Percentiles rank a stretch among this genome's conserved stretches.
These are phyloP conservation scores for Schmidtea mediterranea DNA, from an alignment of 1,140 invertebrate genomes.

Conservation along the genomic window DNA sequence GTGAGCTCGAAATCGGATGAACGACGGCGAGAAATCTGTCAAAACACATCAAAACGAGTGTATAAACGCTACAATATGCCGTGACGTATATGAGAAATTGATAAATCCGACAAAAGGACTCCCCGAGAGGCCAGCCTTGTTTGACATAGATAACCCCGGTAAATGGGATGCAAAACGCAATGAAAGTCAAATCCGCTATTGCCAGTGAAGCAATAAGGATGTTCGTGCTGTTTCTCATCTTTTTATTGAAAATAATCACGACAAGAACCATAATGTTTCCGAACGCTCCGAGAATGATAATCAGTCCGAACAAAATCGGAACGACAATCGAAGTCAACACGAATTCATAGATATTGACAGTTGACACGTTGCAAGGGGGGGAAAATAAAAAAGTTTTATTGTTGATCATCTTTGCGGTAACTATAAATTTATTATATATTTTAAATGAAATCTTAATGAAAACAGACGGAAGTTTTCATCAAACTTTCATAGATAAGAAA, in stretches of 20 bases:
- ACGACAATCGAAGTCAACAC: slow-evolving; percentile 40
- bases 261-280: slow-evolving; percentile 59
- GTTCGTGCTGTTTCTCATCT: slow-evolving; percentile 73
- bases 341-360: not conserved
- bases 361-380: too few relatives aligned
- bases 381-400: too few relatives aligned
- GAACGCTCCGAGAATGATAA: slow-evolving; percentile 53
- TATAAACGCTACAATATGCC: slow-evolving; percentile 71
- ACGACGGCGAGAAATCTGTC: slow-evolving; percentile 79
- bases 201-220: slow-evolving; percentile 38
- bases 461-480: too few relatives aligned
- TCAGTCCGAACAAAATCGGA: slow-evolving; percentile 56
- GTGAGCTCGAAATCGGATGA: slow-evolving; percentile 64
- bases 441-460: too few relatives aligned
- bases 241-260: slow-evolving; percentile 50
- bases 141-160: slow-evolving; percentile 25
- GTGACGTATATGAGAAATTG: slow-evolving; percentile 44
- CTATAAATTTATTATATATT: too few relatives aligned
- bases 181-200: slow-evolving; percentile 61
- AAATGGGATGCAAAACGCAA: slow-evolving; percentile 46
- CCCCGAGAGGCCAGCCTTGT: slow-evolving; percentile 53
- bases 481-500: too few relatives aligned
- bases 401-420: too few relatives aligned
- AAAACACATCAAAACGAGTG: slow-evolving; percentile 69
- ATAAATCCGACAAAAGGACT: slow-evolving; percentile 60